Conservation (phyloP, 2,113 vertebrate species). For the Rhinichthys klamathensis region DNA sequence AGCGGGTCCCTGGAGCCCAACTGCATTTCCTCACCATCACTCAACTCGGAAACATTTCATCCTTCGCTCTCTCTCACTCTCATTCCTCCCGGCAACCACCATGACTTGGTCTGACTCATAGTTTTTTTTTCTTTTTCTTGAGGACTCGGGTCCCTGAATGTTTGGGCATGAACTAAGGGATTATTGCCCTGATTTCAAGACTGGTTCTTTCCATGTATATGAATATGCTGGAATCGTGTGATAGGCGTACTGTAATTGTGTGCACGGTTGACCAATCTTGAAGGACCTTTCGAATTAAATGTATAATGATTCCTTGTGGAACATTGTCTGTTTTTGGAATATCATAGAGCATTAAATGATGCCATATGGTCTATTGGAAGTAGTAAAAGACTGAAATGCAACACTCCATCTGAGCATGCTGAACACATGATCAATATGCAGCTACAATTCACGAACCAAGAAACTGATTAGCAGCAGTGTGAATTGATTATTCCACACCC, state of each 20-base stretch:
- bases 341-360: slow-evolving; percentile 5
- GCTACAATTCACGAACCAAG: slow-evolving; percentile 36
- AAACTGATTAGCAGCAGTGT: slow-evolving; percentile 40
- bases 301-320: background rate
- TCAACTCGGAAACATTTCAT: slow-evolving; percentile 58
- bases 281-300: slow-evolving; percentile 11
- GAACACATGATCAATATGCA: slow-evolving; percentile 43
- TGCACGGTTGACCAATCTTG: slow-evolving; percentile 3
- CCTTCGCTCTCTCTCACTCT: slow-evolving; percentile 42
- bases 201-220: slow-evolving; percentile 21
- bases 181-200: slow-evolving; percentile 26
- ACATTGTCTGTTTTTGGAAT: slow-evolving; percentile 28
- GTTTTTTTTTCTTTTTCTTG: slow-evolving; percentile 37
- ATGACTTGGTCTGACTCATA: slow-evolving; percentile 30
- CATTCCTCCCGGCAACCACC: slow-evolving; percentile 34
- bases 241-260: background rate
- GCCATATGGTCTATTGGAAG: slow-evolving; percentile 13
- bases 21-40: slow-evolving; percentile 57
- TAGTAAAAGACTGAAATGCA: slow-evolving; percentile 22
- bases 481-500: slow-evolving; percentile 46
- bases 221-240: background rate
- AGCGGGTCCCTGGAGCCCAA: slow-evolving; percentile 43
- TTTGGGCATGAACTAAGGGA: slow-evolving; percentile 21
- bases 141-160: slow-evolving; percentile 32
- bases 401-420: slow-evolving; percentile 4